Evolutionary conservation across 2,113 vertebrate species (phyloP), one percentile per base, ranked within the genome.

Genomic region (Trichechus manatus): DNA sequence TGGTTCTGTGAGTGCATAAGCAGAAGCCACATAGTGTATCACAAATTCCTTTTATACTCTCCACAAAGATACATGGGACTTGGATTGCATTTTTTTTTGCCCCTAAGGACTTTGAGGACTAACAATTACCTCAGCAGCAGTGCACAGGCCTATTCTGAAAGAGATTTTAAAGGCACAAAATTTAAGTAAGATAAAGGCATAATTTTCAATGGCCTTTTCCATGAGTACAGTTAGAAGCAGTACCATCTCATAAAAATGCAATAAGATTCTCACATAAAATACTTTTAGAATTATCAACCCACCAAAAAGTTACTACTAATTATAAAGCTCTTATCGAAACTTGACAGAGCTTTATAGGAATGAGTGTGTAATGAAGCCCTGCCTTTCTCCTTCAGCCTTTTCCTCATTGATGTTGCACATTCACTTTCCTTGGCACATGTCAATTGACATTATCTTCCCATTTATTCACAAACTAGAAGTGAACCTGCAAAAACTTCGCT

Each of bases 391-490:
- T 89, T 80, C 3, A 77, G 77, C 7, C 61, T 31, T 74, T 72
- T 88, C 61, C 64, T 93, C 47, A 74, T 53, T 85, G 61, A 92
- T 92, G 61, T 9, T 88, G 44, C 44, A 68, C 36, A 36, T 74
- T 81, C 13, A 63, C 70, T 87, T 85, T 92, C 81, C 29, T 66
- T 80, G 81, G 86, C 70, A 89, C 14, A 5, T 29, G 74, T 17
- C 29, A 86, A 72, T n/a, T 88, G 63, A 78, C 19, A 75, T 80
- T 84, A 83, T 74, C 72, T 96, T 91, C 56, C 39, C 92, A 82
- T 66, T 96, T 89, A 92, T n/a, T 61, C 1, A 95, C 44, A 97
- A 95, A 93, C 74, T 83, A 93, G 93, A 96, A 92, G 64, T 88
- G 42, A 95, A 77, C 75, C 91, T 25, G 10, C 5, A 86, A 95